These are phyloP conservation scores for Apocheima hispidaria DNA, from an alignment of 2,888 invertebrate genomes.

Conservation along the genomic window DNA sequence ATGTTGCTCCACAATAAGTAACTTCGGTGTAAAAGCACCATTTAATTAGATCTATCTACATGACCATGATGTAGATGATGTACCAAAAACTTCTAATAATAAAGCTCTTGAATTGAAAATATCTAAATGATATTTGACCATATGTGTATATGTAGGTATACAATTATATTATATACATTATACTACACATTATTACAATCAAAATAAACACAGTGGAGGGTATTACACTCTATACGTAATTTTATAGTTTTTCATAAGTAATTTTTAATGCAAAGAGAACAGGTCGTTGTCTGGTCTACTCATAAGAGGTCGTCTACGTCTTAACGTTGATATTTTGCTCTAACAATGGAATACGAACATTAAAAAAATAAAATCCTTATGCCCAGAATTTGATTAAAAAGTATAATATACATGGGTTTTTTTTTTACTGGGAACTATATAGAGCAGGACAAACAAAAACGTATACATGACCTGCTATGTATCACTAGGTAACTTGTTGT, in stretches of 20 bases:
- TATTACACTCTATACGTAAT: background rate
- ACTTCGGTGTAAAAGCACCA: too few relatives aligned
- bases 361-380: background rate
- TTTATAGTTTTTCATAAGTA: background rate
- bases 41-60: constrained; percentile 1
- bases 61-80: background rate
- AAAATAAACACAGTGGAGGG: background rate
- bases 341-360: background rate
- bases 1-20: too few relatives aligned
- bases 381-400: background rate
- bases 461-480: too few relatives aligned
- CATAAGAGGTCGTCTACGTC: too few relatives aligned
- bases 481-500: too few relatives aligned
- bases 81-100: background rate
- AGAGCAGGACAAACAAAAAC: too few relatives aligned
- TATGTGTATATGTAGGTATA: background rate
- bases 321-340: background rate
- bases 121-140: background rate
- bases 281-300: too few relatives aligned
- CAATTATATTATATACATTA: background rate
- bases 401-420: background rate
- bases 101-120: background rate
- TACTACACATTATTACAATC: background rate
- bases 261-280: background rate
- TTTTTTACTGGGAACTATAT: background rate